A percentile compares a stretch with the other conserved stretches of the same genome.
These are phyloP conservation scores for Schrankia costaestrigalis DNA, from an alignment of 2,888 invertebrate species.

Conservation along the genomic window DNA sequence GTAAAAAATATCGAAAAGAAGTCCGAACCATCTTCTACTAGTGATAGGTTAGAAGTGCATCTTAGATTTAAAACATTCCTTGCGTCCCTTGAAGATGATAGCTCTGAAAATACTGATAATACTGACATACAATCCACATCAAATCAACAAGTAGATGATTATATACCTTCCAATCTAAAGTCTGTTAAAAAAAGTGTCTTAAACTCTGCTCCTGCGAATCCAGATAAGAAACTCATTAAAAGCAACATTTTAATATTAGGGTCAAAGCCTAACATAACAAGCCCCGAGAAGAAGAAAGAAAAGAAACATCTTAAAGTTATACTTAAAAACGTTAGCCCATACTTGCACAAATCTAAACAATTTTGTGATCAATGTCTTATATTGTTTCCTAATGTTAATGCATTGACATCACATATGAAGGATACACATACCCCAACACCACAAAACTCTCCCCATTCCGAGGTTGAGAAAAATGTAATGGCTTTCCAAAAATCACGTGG, in stretches of 20 bases:
- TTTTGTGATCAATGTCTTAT: conserved; percentile 55
- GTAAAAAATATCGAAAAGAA: neutral
- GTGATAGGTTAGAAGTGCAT: conserved; percentile 4
- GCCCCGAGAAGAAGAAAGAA: too few relatives aligned
- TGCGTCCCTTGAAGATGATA: conserved; percentile 5
- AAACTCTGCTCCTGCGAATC: too few relatives aligned
- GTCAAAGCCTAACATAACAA: conserved; percentile 40
- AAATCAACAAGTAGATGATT: neutral
- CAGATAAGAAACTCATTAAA: conserved; percentile 8
- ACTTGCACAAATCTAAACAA: conserved; percentile 42
- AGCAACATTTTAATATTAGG: conserved; percentile 52
- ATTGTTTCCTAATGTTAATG: conserved; percentile 42
- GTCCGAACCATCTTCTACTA: neutral
- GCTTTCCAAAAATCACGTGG: too few relatives aligned
- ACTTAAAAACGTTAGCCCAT: conserved; percentile 42
- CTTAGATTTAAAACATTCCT: conserved; percentile 11
- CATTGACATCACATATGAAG: conserved; percentile 27
- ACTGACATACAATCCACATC: neutral
- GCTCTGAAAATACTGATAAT: conserved; percentile 3
- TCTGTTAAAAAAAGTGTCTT: too few relatives aligned
- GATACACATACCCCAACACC: conserved; percentile 17
- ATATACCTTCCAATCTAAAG: conserved; percentile 1
- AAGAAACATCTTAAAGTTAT: conserved; percentile 31
- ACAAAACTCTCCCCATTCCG: too few relatives aligned
- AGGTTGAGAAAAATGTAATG: too few relatives aligned